phyloP scores from a whole-genome alignment of 1,140 invertebrate species.

The Hypothenemus hampei region DNA sequence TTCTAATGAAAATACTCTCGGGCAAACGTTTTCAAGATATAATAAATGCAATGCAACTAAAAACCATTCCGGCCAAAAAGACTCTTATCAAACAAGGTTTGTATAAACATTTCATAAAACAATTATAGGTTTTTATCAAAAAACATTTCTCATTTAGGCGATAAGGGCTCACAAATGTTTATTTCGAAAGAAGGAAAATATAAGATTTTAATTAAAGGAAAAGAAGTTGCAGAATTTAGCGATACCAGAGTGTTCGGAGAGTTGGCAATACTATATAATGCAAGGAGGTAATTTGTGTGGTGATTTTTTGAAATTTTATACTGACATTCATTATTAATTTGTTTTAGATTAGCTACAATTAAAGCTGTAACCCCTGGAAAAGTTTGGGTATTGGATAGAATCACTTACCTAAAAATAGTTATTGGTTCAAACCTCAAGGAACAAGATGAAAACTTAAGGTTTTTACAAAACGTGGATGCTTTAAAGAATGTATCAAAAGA shows the following conservation, averaged over 20 bases:
- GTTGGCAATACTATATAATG: slow-evolving; percentile 36
- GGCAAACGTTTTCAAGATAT: slow-evolving; percentile 30
- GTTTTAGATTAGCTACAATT: slow-evolving; percentile 28
- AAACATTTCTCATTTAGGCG: slow-evolving; percentile 15
- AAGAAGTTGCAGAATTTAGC: slow-evolving; percentile 28
- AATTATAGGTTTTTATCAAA: not conserved
- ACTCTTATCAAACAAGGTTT: slow-evolving; percentile 34
- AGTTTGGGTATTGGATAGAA: slow-evolving; percentile 83
- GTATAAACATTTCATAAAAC: not conserved
- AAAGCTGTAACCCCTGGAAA: slow-evolving; percentile 50
- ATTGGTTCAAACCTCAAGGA: slow-evolving; percentile 73
- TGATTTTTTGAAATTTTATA: no score
- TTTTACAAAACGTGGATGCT: slow-evolving; percentile 79
- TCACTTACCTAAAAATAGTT: slow-evolving; percentile 85
- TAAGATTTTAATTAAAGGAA: slow-evolving; percentile 29
- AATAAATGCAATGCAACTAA: slow-evolving; percentile 34
- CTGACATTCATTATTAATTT: no score
- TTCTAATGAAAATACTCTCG: slow-evolving; percentile 34
- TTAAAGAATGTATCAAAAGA: slow-evolving; percentile 74
- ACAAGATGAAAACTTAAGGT: slow-evolving; percentile 76
- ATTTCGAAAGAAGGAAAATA: slow-evolving; percentile 31
- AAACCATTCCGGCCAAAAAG: slow-evolving; percentile 26
- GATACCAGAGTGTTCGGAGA: slow-evolving; percentile 36
- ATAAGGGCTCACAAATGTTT: slow-evolving; percentile 36
- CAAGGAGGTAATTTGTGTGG: no score